Base-by-base conservation (phyloP, 30 jellyfish, hydroid and myxozoan species). In the Morbakka virulenta region DNA sequence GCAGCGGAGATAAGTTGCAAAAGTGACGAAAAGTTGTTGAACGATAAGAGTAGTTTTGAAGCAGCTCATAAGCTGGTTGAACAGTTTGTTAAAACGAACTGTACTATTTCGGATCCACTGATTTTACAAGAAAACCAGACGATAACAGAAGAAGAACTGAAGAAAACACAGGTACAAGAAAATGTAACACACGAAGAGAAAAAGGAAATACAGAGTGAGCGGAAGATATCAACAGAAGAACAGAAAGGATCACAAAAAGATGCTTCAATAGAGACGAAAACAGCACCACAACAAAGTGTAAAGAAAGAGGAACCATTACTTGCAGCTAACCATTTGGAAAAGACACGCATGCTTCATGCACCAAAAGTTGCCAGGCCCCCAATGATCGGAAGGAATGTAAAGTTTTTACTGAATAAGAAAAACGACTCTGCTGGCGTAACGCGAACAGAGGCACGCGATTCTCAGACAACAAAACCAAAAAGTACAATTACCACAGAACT, bases 41-140 rank as follows among this genome's bases (percentile, higher is more conserved):
- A n/a, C n/a, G 3, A 1, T 30, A 31, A 0, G 33, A 3, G 29
- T 22, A 22, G 80, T 68, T 14, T 25, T 69, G n/a, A 68, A 68
- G 21, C 28, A 31, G 36, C 80, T 69, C n/a, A n/a, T n/a, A n/a
- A n/a, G 11, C 76, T 68, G 9, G 80, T 68, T 12, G 33, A 67
- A 20, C 29, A 31, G 3, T 67, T 68, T 28, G 70, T 69, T 4
- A 34, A 50, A 22, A 33, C 9, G 2, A 6, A 35, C 41, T 22
- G 30, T 23, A 35, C 27, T 4, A 3, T n/a, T n/a, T n/a, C n/a
- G n/a, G n/a, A n/a, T n/a, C n/a, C n/a, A n/a, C n/a, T n/a, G 84
- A 66, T 25, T 17, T n/a, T 17, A 32, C n/a, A 70, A 41, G 74
- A 32, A 47, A 14, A 2, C 24, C 21, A 3, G 20, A 32, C 28